A percentile compares a stretch with the other conserved stretches of the same genome.
phyloP scores from a whole-genome alignment of 2,888 invertebrate species.

The Drosophila quinaria region DNA sequence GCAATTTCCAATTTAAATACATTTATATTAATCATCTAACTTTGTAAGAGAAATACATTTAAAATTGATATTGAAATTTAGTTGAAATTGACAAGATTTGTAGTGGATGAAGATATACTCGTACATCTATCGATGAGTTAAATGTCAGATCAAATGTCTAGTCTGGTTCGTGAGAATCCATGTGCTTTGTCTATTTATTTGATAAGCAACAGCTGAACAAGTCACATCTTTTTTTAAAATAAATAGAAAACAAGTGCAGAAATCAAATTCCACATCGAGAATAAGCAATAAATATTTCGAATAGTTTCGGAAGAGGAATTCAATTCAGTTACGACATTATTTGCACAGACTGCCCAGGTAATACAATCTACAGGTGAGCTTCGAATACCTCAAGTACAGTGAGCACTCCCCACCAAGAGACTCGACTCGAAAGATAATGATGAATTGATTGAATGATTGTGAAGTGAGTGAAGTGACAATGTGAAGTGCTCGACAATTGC shows the following conservation, averaged over 20 bases:
- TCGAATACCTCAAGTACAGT: slow-evolving; percentile 34
- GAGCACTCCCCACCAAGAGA: background rate
- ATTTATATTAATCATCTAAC: background rate
- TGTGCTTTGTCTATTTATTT: slow-evolving; percentile 47
- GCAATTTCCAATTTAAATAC: background rate
- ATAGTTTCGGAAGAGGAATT: slow-evolving; percentile 43
- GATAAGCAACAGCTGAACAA: slow-evolving; percentile 51
- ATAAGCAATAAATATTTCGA: slow-evolving; percentile 50
- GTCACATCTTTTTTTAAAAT: slow-evolving; percentile 46
- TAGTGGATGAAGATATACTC: slow-evolving; percentile 3
- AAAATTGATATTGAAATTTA: background rate
- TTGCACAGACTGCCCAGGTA: slow-evolving; percentile 65
- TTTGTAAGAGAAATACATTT: background rate
- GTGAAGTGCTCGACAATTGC: slow-evolving; percentile 55
- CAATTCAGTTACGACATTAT: slow-evolving; percentile 41
- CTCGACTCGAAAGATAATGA: slow-evolving; percentile 28
- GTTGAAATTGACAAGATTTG: background rate
- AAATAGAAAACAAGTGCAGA: slow-evolving; percentile 42
- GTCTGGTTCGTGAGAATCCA: slow-evolving; percentile 46
- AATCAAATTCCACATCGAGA: slow-evolving; percentile 20
- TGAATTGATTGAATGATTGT: slow-evolving; percentile 25
- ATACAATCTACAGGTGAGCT: slow-evolving; percentile 59
- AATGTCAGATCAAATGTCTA: slow-evolving; percentile 61
- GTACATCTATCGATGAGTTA: slow-evolving; percentile 44
- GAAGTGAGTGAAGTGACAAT: slow-evolving; percentile 22